A percentile compares a stretch with the other conserved stretches of the same genome.
Conservation (phyloP, 1,140 invertebrate species). For the Drosophila busckii region DNA sequence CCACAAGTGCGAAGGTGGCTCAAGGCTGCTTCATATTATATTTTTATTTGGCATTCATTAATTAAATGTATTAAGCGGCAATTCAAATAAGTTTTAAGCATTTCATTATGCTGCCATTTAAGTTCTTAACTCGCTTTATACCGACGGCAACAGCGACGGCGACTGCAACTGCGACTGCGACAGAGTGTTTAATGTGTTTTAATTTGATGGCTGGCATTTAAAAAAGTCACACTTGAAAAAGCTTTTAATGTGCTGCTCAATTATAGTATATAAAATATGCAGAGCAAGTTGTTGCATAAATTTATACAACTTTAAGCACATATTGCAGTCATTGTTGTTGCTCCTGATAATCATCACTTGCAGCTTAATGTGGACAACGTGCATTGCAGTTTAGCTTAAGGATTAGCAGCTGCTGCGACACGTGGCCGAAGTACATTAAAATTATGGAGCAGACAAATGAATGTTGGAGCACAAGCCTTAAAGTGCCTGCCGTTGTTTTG, state of each 20-base stretch:
- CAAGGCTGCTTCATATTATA: constrained; percentile 20
- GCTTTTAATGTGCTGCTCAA: constrained; percentile 46
- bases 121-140: constrained; percentile 74
- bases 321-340: too few relatives aligned
- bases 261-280: constrained; percentile 46
- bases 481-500: constrained; percentile 43
- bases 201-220: constrained; percentile 21
- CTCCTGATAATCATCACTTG: too few relatives aligned
- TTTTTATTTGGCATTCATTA: constrained; percentile 33
- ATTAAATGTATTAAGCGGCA: constrained; percentile 56
- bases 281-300: constrained; percentile 22
- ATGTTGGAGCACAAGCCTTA: constrained; percentile 24
- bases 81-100: constrained; percentile 59
- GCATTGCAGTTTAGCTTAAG: constrained; percentile 30
- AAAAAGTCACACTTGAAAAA: constrained; percentile 47
- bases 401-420: constrained; percentile 41
- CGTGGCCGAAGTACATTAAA: constrained; percentile 28
- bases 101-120: constrained; percentile 64
- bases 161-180: too few relatives aligned
- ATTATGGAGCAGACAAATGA: constrained; percentile 14
- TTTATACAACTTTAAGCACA: constrained; percentile 35
- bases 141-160: too few relatives aligned
- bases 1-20: constrained; percentile 2
- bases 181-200: constrained; percentile 50
- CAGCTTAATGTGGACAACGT: constrained; percentile 62